Evolutionary conservation across 2,797 vertebrate genomes (phyloP), one percentile per base, ranked within the genome.

Genomic region (Poecilia picta): DNA sequence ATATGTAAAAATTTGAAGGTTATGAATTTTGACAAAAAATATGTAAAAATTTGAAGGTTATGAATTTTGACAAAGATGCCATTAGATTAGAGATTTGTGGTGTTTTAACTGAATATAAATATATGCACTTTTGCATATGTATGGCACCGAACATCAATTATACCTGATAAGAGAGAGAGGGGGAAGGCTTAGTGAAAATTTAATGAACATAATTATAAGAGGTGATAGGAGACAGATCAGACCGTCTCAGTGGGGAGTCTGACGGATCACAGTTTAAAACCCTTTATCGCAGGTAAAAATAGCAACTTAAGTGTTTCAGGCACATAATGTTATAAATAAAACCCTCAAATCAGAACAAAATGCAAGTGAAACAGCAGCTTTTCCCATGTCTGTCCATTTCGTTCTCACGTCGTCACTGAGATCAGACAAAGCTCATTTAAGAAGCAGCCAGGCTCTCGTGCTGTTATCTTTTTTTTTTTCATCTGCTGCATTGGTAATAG

Each of bases 201-300:
- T 90, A 88, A 94, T 93, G 89, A 91, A 85, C 76, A 64, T 91
- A 88, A 91, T 92, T 89, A 91, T 90, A 71, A 79, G 82, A 88
- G 79, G 80, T 88, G 88, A 90, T 83, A 74, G 77, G 82, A 87
- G 80, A 85, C 78, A n/a, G 83, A 88, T 84, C 74, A 81, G 68
- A 80, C 80, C 74, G 53, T 75, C 33, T 70, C 0, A 3, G 33
- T 12, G 4, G 80, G 74, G 70, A 80, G 33, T 73, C 47, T 82
- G 71, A 77, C 49, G 55, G 78, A 78, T 86, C 45, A 62, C 76
- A 77, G 71, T 68, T 82, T 76, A 75, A 86, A 83, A 78, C 55
- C 45, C 74, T 31, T 64, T 88, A 55, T 81, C 36, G 85, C 62
- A 64, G 43, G 75, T 59, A 83, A 77, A 85, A 74, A 75, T 81